phyloP scores from a whole-genome alignment of 2,797 vertebrate species.

The Pseudochromis fuscus region DNA sequence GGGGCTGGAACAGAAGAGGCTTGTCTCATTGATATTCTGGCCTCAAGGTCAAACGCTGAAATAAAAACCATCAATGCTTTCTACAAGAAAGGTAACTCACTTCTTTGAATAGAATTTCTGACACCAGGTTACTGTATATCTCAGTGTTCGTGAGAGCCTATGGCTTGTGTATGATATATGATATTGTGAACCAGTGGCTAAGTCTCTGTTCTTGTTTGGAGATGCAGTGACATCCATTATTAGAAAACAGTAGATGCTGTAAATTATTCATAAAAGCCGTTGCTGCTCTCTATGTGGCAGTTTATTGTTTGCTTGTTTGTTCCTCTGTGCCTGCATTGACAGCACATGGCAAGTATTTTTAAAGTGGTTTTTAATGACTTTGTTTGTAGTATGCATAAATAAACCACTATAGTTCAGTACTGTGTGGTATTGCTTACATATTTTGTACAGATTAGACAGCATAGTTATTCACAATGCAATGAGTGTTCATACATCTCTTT shows the following conservation, averaged over 20 bases:
- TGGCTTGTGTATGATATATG: constrained; percentile 46
- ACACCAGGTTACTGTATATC: background rate
- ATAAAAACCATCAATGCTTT: constrained; percentile 83
- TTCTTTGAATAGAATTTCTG: constrained; percentile 5
- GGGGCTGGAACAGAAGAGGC: constrained; percentile 97
- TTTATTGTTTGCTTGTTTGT: constrained; percentile 37
- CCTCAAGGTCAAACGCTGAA: constrained; percentile 89
- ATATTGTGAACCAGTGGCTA: constrained; percentile 46
- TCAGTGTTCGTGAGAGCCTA: background rate
- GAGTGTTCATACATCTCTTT: background rate
- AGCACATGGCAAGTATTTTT: background rate
- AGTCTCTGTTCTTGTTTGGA: constrained; percentile 35
- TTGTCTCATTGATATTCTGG: constrained; percentile 94
- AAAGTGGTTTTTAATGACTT: constrained; percentile 5
- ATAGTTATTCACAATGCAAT: background rate
- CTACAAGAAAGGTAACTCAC: constrained; percentile 86
- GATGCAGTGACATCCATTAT: constrained; percentile 50
- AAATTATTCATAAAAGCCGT: constrained; percentile 67
- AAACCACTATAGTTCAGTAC: background rate
- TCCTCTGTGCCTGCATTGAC: constrained; percentile 20
- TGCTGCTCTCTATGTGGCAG: constrained; percentile 14
- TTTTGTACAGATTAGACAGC: background rate
- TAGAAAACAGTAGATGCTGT: constrained; percentile 55
- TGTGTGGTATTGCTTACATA: background rate
- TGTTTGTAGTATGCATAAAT: background rate